These are phyloP conservation scores for Limanda limanda DNA, from an alignment of 2,113 vertebrate genomes.

Conservation along the genomic window DNA sequence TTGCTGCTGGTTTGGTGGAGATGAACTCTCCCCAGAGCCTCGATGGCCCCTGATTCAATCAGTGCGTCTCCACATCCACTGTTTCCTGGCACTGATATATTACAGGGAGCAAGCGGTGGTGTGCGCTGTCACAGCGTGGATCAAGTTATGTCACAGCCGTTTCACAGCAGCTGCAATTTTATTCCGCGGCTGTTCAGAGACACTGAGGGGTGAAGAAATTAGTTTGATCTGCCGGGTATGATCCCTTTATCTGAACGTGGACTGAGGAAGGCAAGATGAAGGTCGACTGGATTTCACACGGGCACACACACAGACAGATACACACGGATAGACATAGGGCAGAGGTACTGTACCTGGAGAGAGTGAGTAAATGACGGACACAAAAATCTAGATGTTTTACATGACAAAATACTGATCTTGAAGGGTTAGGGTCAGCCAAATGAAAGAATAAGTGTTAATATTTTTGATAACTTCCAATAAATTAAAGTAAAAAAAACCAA, in stretches of 20 bases:
- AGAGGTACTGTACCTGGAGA: too few species aligned
- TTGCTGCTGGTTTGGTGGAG: conserved; percentile 63
- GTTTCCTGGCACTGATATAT: conserved; percentile 86
- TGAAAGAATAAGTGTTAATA: too few species aligned
- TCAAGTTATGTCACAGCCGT: conserved; percentile 83
- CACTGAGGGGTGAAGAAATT: conserved; percentile 73
- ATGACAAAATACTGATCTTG: too few species aligned
- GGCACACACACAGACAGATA: background rate
- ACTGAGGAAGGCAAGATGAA: conserved; percentile 72
- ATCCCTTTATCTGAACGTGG: conserved; percentile 77
- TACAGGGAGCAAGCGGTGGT: conserved; percentile 65
- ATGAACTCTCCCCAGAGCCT: conserved; percentile 72
- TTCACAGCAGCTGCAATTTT: conserved; percentile 71
- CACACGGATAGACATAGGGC: background rate
- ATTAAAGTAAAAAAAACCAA: too few species aligned
- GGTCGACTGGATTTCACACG: conserved; percentile 64
- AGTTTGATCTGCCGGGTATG: conserved; percentile 71
- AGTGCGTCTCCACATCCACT: conserved; percentile 70
- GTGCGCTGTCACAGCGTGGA: conserved; percentile 72
- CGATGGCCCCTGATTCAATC: conserved; percentile 77
- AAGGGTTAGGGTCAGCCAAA: too few species aligned
- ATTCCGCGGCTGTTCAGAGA: conserved; percentile 69
- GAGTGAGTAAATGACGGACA: too few species aligned
- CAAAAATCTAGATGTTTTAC: too few species aligned
- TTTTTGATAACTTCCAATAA: too few species aligned